A percentile compares a stretch with the other conserved stretches of the same genome.
These are phyloP conservation scores for Notiomystis cincta DNA, from an alignment of 2,113 vertebrate species.

Conservation along the genomic window DNA sequence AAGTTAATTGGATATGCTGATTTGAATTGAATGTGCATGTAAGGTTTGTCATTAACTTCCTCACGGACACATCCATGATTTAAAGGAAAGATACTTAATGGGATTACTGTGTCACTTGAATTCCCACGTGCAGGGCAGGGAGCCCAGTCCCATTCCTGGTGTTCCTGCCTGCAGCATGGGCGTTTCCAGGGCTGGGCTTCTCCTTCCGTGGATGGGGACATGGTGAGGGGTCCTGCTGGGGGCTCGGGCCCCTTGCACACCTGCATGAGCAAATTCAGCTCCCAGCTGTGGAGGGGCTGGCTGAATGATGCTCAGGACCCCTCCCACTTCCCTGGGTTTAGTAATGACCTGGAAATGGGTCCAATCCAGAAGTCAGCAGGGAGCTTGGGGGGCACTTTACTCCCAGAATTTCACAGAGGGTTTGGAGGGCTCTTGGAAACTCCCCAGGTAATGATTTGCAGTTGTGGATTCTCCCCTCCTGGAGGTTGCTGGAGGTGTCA, in stretches of 20 bases:
- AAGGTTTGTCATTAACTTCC: conserved; percentile 66
- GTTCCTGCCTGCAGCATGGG: not conserved
- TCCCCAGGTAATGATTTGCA: not conserved
- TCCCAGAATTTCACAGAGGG: not conserved
- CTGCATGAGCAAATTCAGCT: not conserved
- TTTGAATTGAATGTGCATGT: conserved; percentile 55
- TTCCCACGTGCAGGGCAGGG: not conserved
- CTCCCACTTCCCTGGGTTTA: not conserved
- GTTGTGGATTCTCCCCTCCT: not conserved
- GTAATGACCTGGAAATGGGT: not conserved
- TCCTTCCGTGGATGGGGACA: accelerated
- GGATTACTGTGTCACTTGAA: conserved; percentile 41
- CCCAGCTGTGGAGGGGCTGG: accelerated
- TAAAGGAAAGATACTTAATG: conserved; percentile 45
- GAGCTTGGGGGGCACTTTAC: not conserved
- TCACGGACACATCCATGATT: conserved; percentile 44
- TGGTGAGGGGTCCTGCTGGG: not conserved
- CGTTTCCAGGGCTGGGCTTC: not conserved
- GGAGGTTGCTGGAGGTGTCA: not conserved
- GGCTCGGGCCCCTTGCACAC: accelerated
- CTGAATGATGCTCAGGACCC: not conserved
- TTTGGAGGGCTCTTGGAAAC: not conserved
- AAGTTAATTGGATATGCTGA: conserved; percentile 70
- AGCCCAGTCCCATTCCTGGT: not conserved
- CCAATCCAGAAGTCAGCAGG: accelerated